Evolutionary conservation across 2,888 invertebrate genomes (phyloP).

Genomic region (Sericinus montela): DNA sequence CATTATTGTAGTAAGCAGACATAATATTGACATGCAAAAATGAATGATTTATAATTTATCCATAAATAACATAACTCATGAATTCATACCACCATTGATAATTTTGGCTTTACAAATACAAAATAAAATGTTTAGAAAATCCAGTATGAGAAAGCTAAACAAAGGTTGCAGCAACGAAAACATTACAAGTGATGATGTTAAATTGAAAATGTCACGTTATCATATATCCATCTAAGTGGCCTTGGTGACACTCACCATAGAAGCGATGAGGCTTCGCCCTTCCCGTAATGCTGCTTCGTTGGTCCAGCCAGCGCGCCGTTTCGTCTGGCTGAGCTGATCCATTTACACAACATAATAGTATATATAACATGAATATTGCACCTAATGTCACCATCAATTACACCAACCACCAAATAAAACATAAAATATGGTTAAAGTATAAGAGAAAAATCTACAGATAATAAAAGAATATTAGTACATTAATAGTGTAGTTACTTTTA

Average conservation of each 20-base stretch:
- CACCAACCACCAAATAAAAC: constrained; percentile 74
- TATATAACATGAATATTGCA: constrained; percentile 79
- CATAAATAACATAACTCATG: no score
- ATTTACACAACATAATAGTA: constrained; percentile 77
- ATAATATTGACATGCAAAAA: no score
- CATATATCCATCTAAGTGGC: constrained; percentile 2
- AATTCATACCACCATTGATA: no score
- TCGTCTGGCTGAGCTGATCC: constrained; percentile 77
- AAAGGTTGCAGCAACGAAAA: constrained; percentile 63
- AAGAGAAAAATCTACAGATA: constrained; percentile 28
- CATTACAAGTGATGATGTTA: constrained; percentile 20
- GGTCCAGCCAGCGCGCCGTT: constrained; percentile 71
- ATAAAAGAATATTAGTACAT: constrained; percentile 22
- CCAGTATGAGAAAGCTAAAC: constrained; percentile 43
- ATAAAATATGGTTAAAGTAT: constrained; percentile 65
- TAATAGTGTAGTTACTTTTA: constrained; percentile 3
- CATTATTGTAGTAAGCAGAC: no score
- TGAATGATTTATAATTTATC: no score
- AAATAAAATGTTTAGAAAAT: constrained; percentile 15
- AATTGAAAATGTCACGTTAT: constrained; percentile 4
- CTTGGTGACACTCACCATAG: constrained; percentile 62
- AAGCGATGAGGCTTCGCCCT: constrained; percentile 70
- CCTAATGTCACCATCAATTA: constrained; percentile 70
- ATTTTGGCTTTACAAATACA: no score
- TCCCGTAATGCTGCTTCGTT: constrained; percentile 52